Evolutionary conservation across 2,113 vertebrate genomes (phyloP).

Genomic region (Rhynchomys soricoides): DNA sequence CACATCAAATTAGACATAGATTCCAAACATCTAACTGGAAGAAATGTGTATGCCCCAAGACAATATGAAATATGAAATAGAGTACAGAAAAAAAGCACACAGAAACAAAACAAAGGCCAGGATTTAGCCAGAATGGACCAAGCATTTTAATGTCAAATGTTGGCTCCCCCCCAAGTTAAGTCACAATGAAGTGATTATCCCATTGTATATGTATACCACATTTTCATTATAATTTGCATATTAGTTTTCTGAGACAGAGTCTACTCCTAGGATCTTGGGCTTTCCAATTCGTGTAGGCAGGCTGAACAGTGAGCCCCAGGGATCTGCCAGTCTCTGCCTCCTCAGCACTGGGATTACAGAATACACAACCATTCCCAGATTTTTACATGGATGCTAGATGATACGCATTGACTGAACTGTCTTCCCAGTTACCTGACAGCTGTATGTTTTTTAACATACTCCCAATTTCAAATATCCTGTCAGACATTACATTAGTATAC

Average conservation of each 20-base stretch:
- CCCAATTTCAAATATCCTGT: neutral
- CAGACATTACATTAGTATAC: neutral
- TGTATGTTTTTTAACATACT: neutral
- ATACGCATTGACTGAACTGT: neutral
- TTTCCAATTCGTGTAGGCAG: neutral
- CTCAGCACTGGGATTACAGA: neutral
- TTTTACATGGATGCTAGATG: neutral
- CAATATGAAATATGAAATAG: neutral
- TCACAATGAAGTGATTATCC: neutral
- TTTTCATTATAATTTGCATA: neutral
- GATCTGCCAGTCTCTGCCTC: neutral
- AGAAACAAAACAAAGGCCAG: neutral
- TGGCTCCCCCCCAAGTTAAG: neutral
- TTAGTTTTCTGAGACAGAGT: neutral
- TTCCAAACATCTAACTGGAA: neutral
- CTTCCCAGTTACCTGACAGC: neutral
- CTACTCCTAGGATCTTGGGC: neutral
- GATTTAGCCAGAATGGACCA: neutral
- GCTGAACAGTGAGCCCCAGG: neutral
- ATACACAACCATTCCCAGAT: neutral
- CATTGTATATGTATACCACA: neutral
- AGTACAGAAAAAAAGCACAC: neutral
- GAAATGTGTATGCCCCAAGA: accelerated
- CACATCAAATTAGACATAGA: neutral
- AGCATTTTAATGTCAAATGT: neutral